Base-by-base conservation (phyloP, 2,797 vertebrate species). In the Sebastes reedi region DNA sequence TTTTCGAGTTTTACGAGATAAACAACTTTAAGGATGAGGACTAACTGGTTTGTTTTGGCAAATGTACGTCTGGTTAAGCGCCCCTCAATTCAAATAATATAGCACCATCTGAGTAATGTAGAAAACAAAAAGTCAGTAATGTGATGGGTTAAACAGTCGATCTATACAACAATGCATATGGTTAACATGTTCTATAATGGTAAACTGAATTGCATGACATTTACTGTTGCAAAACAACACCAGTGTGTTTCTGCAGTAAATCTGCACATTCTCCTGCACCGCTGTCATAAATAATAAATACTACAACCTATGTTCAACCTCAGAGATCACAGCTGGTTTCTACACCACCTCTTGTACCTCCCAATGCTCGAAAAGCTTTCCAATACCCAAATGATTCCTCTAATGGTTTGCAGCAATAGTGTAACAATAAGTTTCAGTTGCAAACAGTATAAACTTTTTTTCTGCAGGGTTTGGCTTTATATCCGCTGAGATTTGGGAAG, bases 401-500 rank as follows among this genome's bases (percentile, higher is more conserved):
- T 72, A 72, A 62, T 50, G 50, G 65, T 78, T 20, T 65, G 64
- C 67, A 72, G 64, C 55, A 42, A 52, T 42, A 66, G 6, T 55
- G n/a, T 50, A 27, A 77, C 68, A 60, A 67, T 67, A 84, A 70
- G 42, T 65, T 78, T 62, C 66, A 67, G 25, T 34, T 77, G 24
- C 22, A 61, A 54, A 58, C 8, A 77, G 27, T 27, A 58, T 69
- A 80, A 85, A 60, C 0, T 11, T 1, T 75, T 36, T 68, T 60
- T 66, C 81, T 66, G 61, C 39, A 55, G 55, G 30, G 30, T 84
- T 76, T 85, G 69, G 71, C 73, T 75, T 72, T 27, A 67, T 42
- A 73, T 70, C 80, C n/a, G 4, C 61, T 80, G 75, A 87, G 85
- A 88, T 87, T 83, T 79, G 30, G 87, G 54, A 77, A 62, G 39